These are phyloP conservation scores for Melanostoma scalare DNA, from an alignment of 2,888 invertebrate genomes.

Conservation along the genomic window DNA sequence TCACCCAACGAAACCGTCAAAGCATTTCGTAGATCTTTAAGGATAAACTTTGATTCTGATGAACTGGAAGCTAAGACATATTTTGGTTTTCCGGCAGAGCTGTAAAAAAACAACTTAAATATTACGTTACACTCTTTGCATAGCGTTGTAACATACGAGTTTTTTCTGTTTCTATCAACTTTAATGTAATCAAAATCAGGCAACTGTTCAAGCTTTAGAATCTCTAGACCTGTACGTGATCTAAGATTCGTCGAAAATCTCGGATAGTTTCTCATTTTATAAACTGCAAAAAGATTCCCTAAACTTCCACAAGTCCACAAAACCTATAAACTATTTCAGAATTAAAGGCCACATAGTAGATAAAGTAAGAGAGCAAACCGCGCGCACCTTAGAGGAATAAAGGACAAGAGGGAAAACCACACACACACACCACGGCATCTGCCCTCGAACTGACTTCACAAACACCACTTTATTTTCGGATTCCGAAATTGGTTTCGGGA, in stretches of 20 bases:
- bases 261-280: conserved; percentile 10
- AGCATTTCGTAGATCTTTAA: conserved; percentile 79
- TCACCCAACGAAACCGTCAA: conserved; percentile 83
- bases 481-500: too few relatives aligned
- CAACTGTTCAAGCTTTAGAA: background rate
- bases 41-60: conserved; percentile 75
- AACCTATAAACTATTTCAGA: too few relatives aligned
- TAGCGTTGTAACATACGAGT: background rate
- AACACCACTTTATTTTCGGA: too few relatives aligned
- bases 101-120: background rate
- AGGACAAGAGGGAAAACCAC: too few relatives aligned
- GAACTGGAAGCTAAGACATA: conserved; percentile 75
- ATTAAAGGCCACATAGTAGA: too few relatives aligned
- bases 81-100: conserved; percentile 68
- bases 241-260: conserved; percentile 9
- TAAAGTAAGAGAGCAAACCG: too few relatives aligned
- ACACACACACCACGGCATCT: too few relatives aligned
- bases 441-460: too few relatives aligned
- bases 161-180: background rate
- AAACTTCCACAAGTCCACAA: too few relatives aligned
- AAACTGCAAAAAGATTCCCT: background rate
- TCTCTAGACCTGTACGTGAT: background rate
- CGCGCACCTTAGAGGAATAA: too few relatives aligned
- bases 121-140: background rate
- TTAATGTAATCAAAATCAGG: background rate